Percentiles rank a stretch among this genome's conserved stretches.
Evolutionary conservation across 2,113 vertebrate genomes (phyloP).

Genomic region (Barnardius zonarius): DNA sequence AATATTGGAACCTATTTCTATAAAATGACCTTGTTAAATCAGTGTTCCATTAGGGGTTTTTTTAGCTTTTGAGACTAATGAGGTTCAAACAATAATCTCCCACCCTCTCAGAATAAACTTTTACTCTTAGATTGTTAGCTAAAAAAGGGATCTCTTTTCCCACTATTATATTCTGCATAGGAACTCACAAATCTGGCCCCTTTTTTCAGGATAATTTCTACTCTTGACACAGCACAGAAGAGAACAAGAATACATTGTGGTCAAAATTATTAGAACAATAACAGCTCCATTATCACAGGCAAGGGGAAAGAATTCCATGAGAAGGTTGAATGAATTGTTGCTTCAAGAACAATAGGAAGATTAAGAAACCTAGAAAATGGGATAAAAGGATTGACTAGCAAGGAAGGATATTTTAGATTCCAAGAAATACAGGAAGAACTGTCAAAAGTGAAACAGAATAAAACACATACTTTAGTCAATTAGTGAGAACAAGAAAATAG

Average conservation of each 20-base stretch:
- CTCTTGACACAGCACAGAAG: neutral
- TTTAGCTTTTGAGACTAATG: neutral
- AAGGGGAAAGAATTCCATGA: neutral
- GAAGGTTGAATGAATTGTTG: neutral
- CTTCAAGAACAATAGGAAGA: neutral
- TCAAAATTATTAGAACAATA: neutral
- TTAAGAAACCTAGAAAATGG: neutral
- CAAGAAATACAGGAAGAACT: neutral
- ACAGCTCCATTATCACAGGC: neutral
- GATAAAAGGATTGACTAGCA: neutral
- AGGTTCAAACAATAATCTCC: neutral
- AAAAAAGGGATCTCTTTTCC: neutral
- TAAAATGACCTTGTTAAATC: neutral
- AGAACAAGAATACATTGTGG: neutral
- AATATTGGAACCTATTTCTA: neutral
- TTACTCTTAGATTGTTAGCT: neutral
- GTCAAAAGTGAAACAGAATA: neutral
- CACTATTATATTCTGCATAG: neutral
- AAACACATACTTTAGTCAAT: neutral
- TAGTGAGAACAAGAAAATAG: neutral
- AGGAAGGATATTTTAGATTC: neutral
- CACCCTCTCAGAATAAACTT: neutral
- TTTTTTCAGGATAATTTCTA: neutral
- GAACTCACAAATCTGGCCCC: neutral
- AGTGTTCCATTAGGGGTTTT: neutral